Conservation (phyloP, 2,113 vertebrate species). For the Colius striatus region DNA sequence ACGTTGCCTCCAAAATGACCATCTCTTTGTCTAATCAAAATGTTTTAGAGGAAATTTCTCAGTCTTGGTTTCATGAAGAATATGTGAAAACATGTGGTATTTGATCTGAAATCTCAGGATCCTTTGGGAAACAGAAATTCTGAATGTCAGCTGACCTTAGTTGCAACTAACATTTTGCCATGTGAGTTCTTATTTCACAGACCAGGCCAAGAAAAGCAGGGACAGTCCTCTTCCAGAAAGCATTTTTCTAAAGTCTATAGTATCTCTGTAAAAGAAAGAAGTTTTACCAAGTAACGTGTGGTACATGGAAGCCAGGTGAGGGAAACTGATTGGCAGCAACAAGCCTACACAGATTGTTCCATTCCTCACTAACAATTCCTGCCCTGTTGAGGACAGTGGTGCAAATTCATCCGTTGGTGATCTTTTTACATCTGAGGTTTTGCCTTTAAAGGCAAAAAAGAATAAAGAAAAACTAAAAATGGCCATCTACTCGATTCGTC, state of each 20-base stretch:
- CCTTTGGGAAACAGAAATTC: neutral
- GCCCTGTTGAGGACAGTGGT: neutral
- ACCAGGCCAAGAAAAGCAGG: neutral
- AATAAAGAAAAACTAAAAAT: neutral
- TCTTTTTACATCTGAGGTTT: neutral
- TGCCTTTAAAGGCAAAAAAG: neutral
- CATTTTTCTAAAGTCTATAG: neutral
- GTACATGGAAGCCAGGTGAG: neutral
- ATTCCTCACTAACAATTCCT: neutral
- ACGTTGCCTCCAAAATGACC: neutral
- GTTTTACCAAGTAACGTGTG: neutral
- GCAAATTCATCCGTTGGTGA: neutral
- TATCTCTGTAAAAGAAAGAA: neutral
- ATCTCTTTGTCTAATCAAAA: neutral
- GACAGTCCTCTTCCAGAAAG: neutral
- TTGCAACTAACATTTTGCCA: neutral
- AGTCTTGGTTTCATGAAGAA: neutral
- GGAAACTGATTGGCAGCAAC: neutral
- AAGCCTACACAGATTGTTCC: neutral
- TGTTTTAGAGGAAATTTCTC: neutral
- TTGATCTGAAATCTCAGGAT: neutral
- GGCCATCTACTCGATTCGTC: neutral
- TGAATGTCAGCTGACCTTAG: neutral
- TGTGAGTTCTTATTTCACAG: neutral
- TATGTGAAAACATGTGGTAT: neutral